phyloP scores from a whole-genome alignment of 2,113 vertebrate genomes.

The Triplophysa siluroides region DNA sequence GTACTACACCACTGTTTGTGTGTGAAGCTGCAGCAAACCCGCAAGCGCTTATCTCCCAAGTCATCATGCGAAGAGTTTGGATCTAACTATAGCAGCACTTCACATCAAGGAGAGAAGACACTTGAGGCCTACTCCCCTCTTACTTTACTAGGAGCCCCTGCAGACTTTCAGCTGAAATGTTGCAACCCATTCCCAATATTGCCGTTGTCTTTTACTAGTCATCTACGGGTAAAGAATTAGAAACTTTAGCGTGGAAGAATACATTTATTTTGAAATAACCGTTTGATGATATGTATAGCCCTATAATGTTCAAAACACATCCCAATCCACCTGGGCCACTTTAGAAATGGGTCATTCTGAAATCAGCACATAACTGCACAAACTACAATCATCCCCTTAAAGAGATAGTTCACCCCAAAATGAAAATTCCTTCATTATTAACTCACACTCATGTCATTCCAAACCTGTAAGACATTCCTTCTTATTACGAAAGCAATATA shows the following conservation, averaged over 20 bases:
- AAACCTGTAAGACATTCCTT: too few species aligned
- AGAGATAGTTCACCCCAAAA: too few species aligned
- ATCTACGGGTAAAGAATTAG: not conserved
- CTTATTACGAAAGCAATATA: too few species aligned
- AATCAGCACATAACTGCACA: too few species aligned
- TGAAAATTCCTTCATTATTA: too few species aligned
- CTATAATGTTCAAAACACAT: not conserved
- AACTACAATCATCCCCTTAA: too few species aligned
- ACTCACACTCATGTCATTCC: too few species aligned
- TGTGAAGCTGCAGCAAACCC: slow-evolving; percentile 2
- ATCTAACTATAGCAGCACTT: slow-evolving; percentile 69
- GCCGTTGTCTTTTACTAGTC: not conserved
- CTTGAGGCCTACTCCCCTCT: slow-evolving; percentile 63
- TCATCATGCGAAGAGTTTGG: slow-evolving; percentile 47
- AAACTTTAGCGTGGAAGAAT: not conserved
- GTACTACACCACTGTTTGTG: slow-evolving; percentile 17
- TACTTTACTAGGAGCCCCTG: slow-evolving; percentile 61
- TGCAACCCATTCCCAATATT: not conserved
- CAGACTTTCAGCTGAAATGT: slow-evolving; percentile 26
- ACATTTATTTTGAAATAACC: not conserved
- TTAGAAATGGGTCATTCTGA: too few species aligned
- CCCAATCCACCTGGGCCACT: not conserved
- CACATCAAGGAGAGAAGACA: slow-evolving; percentile 64
- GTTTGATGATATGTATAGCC: not conserved
- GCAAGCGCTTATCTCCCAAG: slow-evolving; percentile 55